phyloP scores from a whole-genome alignment of 2,113 vertebrate species.

The Condylura cristata region DNA sequence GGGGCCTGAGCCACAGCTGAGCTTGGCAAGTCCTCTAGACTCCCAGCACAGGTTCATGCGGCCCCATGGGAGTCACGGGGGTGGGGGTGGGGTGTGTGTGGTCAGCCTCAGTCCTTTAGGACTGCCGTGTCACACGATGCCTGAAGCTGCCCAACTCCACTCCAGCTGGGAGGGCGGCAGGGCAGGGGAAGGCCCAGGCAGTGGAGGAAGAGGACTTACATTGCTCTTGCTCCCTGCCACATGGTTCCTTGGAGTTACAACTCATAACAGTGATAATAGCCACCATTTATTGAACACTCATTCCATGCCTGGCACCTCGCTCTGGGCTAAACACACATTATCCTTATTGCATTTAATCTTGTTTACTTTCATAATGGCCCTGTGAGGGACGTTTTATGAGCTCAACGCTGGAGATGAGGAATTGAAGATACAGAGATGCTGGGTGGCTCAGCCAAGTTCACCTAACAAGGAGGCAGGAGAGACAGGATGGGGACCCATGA shows the following conservation, averaged over 20 bases:
- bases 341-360: constrained; percentile 43
- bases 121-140: rapidly evolving
- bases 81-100: too few relatives aligned
- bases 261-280: constrained; percentile 36
- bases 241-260: constrained; percentile 42
- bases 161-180: not conserved
- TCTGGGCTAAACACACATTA: not conserved
- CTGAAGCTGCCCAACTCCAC: not conserved
- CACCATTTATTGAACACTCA: constrained; percentile 12
- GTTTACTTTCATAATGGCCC: not conserved
- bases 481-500: not conserved
- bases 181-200: not conserved
- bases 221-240: not conserved
- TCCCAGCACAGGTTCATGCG: rapidly evolving
- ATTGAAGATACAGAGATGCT: not conserved
- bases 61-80: not conserved
- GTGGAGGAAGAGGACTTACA: not conserved
- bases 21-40: not conserved
- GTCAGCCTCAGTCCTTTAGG: rapidly evolving
- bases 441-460: not conserved
- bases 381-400: constrained; percentile 1
- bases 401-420: not conserved
- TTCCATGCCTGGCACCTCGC: not conserved
- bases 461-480: not conserved
- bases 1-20: rapidly evolving